Conservation (phyloP, 2,797 vertebrate species). For the Crax fasciolata region DNA sequence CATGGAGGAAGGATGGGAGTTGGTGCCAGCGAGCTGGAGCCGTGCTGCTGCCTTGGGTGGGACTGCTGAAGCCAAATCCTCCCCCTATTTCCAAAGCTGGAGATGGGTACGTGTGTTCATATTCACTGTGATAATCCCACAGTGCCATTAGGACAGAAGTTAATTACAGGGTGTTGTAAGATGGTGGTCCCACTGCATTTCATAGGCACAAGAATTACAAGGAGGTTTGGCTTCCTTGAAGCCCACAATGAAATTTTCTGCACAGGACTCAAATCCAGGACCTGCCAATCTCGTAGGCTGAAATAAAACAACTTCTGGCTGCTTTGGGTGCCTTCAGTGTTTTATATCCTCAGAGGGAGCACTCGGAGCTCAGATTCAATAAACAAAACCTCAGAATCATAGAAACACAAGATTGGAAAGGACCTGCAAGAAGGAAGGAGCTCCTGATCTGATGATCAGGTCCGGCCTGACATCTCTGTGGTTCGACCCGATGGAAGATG, state of each 20-base stretch:
- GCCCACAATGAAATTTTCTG: not conserved
- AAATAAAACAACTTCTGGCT: not conserved
- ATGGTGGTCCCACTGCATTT: not conserved
- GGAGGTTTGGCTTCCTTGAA: not conserved
- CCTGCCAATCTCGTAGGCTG: not conserved
- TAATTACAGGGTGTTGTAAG: not conserved
- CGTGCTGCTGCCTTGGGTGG: accelerated
- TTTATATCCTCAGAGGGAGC: not conserved
- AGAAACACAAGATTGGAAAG: too few relatives aligned
- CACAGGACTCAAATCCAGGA: too few relatives aligned
- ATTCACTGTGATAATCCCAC: accelerated
- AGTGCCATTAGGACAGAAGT: accelerated
- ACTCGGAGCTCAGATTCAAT: not conserved
- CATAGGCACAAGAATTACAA: not conserved
- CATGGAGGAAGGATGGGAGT: not conserved
- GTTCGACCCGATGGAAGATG: not conserved
- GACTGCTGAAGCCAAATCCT: too few relatives aligned
- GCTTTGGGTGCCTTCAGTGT: not conserved
- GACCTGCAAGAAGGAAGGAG: not conserved
- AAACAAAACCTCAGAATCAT: not conserved
- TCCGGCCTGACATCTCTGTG: too few relatives aligned
- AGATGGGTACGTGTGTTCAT: not conserved
- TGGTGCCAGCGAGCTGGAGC: not conserved
- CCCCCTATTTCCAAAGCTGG: too few relatives aligned
- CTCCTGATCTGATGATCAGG: not conserved